Evolutionary conservation across 2,797 vertebrate species (phyloP).

Genomic region (Helicolenus hilgendorfi): DNA sequence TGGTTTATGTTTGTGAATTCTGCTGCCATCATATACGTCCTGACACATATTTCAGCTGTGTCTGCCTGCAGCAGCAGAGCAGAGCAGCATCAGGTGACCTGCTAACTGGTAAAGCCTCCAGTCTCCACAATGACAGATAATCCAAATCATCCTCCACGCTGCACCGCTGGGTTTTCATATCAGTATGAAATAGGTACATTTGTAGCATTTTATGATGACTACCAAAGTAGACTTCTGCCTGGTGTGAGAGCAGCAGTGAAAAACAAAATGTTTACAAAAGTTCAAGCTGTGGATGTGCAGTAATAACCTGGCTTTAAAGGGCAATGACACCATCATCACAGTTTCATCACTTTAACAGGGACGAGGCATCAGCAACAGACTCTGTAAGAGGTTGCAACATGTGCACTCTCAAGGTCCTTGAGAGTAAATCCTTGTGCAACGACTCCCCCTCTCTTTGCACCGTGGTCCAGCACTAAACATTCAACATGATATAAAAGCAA

Average conservation of each 20-base stretch:
- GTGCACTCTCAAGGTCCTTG: conserved; percentile 31
- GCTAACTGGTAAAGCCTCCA: conserved; percentile 20
- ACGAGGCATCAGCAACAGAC: conserved; percentile 7
- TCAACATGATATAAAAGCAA: conserved; percentile 41
- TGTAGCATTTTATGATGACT: conserved; percentile 25
- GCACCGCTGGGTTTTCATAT: conserved; percentile 22
- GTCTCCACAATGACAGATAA: conserved; percentile 46
- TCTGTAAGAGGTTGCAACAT: conserved; percentile 23
- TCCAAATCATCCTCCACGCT: conserved; percentile 35
- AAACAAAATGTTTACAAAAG: neutral
- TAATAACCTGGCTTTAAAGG: conserved; percentile 2
- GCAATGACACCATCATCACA: conserved; percentile 7
- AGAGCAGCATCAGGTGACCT: conserved; percentile 39
- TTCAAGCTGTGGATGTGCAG: conserved; percentile 1
- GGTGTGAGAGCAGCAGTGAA: neutral
- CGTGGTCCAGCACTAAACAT: neutral
- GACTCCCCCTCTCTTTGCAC: conserved; percentile 47
- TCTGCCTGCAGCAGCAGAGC: conserved; percentile 24
- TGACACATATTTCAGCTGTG: conserved; percentile 25
- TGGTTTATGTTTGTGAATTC: conserved; percentile 30
- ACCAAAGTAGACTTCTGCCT: neutral
- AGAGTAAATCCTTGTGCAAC: conserved; percentile 35
- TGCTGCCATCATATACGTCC: conserved; percentile 6
- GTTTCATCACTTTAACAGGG: conserved; percentile 20
- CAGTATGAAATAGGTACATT: conserved; percentile 26